Evolutionary conservation across 1,140 invertebrate species (phyloP), one percentile per base, ranked within the genome.

Genomic region (Drosophila azteca): DNA sequence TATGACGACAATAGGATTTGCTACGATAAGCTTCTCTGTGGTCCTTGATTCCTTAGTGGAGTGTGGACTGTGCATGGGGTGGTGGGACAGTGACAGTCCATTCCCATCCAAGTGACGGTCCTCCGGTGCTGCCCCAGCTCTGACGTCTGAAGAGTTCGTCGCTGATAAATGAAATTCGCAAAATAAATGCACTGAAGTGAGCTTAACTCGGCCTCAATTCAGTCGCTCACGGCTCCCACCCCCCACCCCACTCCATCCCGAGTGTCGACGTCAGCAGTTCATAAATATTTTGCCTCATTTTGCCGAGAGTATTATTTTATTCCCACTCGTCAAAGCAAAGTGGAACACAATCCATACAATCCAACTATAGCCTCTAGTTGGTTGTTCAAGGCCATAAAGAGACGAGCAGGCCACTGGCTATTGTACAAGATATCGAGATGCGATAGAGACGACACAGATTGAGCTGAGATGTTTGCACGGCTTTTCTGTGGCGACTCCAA

Each of bases 1-100:
- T 85, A 85, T 82, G 82, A 88, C 82, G 82, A 85, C 82, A 85
- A 85, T 85, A 85, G 82, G 82, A 85, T 85, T 85, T 85, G 74
- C 74, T 63, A 68, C 82, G 74, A 78, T 85, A 85, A 85, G 82
- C 82, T 82, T 62, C 80, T 67, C 62, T 53, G 54, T 71, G 78
- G 72, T 69, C 81, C 80, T 77, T 80, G 80, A 72, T 83, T 79
- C 62, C 53, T 41, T 58, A 31, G 50, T 49, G 55, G 73, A 58
- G n/a, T 39, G 35, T 39, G 35, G 31, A 11, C 9, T 39, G 35
- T 39, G 35, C 9, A 11, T 11, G 9, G 31, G 31, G 31, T 11
- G 31, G 31, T 11, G 31, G 31, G 31, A 39, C 35, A 39, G 11
- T 13, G 35, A 13, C 35, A 13, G 35, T 39, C 35, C 35, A 31